Conservation (phyloP, 2,113 vertebrate genomes). For the Lanius collurio region DNA sequence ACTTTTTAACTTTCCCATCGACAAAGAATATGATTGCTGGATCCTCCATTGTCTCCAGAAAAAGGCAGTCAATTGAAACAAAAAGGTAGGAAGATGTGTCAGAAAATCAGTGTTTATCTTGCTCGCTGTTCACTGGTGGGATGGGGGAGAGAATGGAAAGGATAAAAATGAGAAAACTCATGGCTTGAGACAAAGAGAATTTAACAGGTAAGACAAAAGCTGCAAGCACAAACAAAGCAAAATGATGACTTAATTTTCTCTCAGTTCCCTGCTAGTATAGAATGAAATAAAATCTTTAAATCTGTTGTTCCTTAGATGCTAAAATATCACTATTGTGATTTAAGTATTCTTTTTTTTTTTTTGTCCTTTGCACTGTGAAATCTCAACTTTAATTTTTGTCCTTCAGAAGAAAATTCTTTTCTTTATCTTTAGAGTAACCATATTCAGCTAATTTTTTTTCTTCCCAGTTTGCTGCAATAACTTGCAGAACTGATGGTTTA, state of each 20-base stretch:
- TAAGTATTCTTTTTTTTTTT: not conserved
- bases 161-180: fast-evolving
- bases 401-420: not conserved
- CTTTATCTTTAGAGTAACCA: not conserved
- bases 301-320: not conserved
- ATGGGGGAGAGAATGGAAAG: not conserved
- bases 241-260: not conserved
- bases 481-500: not conserved
- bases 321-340: not conserved
- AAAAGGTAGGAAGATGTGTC: not conserved
- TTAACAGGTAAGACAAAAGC: not conserved
- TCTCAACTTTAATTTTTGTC: not conserved
- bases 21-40: not conserved
- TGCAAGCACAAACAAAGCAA: not conserved
- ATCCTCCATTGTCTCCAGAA: not conserved
- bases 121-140: fast-evolving
- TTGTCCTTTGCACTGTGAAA: not conserved
- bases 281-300: not conserved
- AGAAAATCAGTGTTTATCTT: not conserved
- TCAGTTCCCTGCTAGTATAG: not conserved
- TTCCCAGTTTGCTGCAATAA: not conserved
- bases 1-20: not conserved
- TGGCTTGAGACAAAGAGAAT: not conserved
- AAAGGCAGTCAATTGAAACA: not conserved
- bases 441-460: not conserved